Base-by-base conservation (phyloP, 2,888 invertebrate genomes). In the Graphium colonna region DNA sequence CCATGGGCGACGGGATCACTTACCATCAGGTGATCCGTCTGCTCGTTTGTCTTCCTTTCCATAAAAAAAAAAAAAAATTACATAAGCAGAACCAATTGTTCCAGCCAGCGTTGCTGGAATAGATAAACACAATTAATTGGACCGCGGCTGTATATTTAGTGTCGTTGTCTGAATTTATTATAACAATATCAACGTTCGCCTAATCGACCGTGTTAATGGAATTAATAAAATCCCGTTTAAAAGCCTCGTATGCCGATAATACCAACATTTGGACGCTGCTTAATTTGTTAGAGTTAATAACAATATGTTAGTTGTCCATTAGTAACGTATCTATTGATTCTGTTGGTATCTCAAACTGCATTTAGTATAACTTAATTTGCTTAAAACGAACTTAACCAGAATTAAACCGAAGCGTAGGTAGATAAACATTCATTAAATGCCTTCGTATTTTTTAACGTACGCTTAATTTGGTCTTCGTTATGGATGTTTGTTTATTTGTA, bases 161-260 rank as follows among this genome's bases (percentile, higher is more conserved):
- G 43, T 53, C 43, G 39, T 47, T 43, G 28, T 48, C n/a, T 39
- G 15, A 52, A 52, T 52, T 48, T 52, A 48, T 48, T 48, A 53
- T 48, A 48, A 39, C 38, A 18, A 48, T 44, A 53, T 44, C 47
- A 52, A 52, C 42, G 46, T 33, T 47, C 41, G 46, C 46, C 52
- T 52, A 52, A 52, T 52, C 47, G 52, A 38, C 36, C 42, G 36
- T 52, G 46, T 52, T 40, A 52, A 52, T 47, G 47, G 52, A 42
- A 47, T 52, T 52, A 52, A 41, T 52, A 52, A 52, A 52, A 52
- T 41, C 33, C 26, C 15, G 47, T 31, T 41, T 33, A 40, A 21
- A 42, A 52, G 47, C 33, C n/a, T 3, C 7, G 21, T 46, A 21
- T 12, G 26, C 33, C 36, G 52, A 52, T 52, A 52, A 47, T 36